Conservation (phyloP, 2,888 invertebrate genomes). For the Melitaea athalia region DNA sequence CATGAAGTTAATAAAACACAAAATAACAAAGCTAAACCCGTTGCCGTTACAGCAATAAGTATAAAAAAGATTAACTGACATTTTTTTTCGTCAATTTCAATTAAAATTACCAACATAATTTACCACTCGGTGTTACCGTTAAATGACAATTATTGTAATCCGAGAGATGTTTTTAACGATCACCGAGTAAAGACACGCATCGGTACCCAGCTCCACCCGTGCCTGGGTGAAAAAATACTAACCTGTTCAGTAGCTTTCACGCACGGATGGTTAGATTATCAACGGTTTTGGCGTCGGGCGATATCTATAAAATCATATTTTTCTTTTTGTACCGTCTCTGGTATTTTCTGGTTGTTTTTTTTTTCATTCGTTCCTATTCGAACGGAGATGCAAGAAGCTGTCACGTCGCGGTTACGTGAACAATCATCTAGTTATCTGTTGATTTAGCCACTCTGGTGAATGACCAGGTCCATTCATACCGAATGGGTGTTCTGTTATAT, state of each 20-base stretch:
- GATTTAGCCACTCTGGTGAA: slow-evolving; percentile 58
- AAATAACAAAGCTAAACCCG: not conserved
- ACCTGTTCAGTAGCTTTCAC: slow-evolving; percentile 44
- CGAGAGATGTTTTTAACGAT: slow-evolving; percentile 23
- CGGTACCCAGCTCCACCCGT: slow-evolving; percentile 38
- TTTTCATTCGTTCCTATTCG: slow-evolving; percentile 10
- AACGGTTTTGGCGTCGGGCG: slow-evolving; percentile 55
- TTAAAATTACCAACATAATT: slow-evolving; percentile 29
- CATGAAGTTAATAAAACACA: not conserved
- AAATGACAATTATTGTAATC: slow-evolving; percentile 38
- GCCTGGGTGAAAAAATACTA: slow-evolving; percentile 47
- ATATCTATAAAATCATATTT: slow-evolving; percentile 42
- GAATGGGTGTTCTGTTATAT: slow-evolving; percentile 28
- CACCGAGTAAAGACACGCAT: slow-evolving; percentile 25
- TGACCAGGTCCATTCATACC: slow-evolving; percentile 46
- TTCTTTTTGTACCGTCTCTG: slow-evolving; percentile 40
- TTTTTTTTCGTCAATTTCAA: slow-evolving; percentile 15
- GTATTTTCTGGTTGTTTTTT: slow-evolving; percentile 7
- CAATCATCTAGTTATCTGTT: slow-evolving; percentile 72
- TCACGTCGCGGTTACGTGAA: slow-evolving; percentile 62
- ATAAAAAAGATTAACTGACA: not conserved
- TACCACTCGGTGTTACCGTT: slow-evolving; percentile 27
- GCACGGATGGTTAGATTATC: slow-evolving; percentile 59
- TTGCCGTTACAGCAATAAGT: not conserved
- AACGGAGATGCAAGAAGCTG: slow-evolving; percentile 16